Evolutionary conservation across 2,888 invertebrate genomes (phyloP).

Genomic region (Erebia ligea): DNA sequence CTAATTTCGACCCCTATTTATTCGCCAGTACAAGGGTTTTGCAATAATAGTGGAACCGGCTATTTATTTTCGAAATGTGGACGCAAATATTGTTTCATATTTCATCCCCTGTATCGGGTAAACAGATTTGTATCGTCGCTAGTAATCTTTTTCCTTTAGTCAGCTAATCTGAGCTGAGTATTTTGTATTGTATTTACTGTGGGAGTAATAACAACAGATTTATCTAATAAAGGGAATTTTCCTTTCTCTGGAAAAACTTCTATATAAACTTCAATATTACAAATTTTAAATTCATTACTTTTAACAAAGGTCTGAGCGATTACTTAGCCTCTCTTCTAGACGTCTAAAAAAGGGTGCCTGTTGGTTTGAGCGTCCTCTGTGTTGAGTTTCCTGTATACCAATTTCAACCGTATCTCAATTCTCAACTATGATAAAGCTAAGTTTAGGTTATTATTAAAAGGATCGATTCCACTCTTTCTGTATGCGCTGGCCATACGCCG

Average conservation of each 20-base stretch:
- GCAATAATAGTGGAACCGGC: constrained; percentile 58
- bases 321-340: too few relatives aligned
- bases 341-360: too few relatives aligned
- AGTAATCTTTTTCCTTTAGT: constrained; percentile 68
- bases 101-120: constrained; percentile 61
- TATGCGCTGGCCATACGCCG: too few relatives aligned
- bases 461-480: too few relatives aligned
- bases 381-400: too few relatives aligned
- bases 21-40: constrained; percentile 68
- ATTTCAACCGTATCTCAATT: too few relatives aligned
- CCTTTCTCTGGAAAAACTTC: not conserved
- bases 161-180: constrained; percentile 55
- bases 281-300: not conserved
- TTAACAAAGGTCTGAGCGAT: not conserved
- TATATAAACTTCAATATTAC: not conserved
- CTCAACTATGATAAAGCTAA: not conserved
- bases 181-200: constrained; percentile 26
- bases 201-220: constrained; percentile 1
- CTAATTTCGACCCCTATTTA: constrained; percentile 73
- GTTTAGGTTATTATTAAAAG: not conserved
- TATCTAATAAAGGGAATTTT: not conserved
- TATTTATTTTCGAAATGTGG: constrained; percentile 59
- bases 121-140: constrained; percentile 71
- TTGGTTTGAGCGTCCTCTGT: too few relatives aligned
- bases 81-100: constrained; percentile 77